These are phyloP conservation scores for Drosophila koepferae DNA, from an alignment of 2,888 invertebrate species.

Conservation along the genomic window DNA sequence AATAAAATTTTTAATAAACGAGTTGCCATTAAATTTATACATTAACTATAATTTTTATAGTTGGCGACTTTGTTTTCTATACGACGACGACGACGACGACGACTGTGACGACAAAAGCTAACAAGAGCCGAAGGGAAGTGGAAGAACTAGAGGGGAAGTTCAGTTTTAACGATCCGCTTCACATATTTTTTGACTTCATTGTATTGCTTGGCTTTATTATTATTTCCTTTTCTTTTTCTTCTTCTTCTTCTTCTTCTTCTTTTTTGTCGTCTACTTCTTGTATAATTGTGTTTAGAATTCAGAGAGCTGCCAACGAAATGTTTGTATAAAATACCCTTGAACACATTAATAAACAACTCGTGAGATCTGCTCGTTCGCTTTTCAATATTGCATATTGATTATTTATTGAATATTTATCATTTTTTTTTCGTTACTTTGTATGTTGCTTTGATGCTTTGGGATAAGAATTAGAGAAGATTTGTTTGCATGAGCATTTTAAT, in stretches of 20 bases:
- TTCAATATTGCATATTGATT: slow-evolving; percentile 19
- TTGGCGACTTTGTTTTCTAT: slow-evolving; percentile 78
- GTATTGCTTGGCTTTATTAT: slow-evolving; percentile 42
- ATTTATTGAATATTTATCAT: slow-evolving; percentile 13
- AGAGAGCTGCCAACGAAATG: slow-evolving; percentile 21
- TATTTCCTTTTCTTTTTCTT: slow-evolving; percentile 1
- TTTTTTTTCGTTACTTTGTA: slow-evolving; percentile 15
- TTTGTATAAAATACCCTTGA: slow-evolving; percentile 34
- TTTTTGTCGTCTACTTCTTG: not conserved
- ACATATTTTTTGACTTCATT: slow-evolving; percentile 48
- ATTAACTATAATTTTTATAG: slow-evolving; percentile 85
- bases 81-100: slow-evolving; percentile 39
- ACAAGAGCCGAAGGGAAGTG: not conserved
- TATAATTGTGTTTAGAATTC: slow-evolving; percentile 66
- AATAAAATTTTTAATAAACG: slow-evolving; percentile 85
- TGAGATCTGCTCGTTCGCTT: slow-evolving; percentile 12
- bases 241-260: not conserved
- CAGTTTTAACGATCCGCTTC: slow-evolving; percentile 70
- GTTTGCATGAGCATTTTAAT: not conserved
- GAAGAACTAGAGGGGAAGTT: not conserved
- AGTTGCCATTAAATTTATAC: slow-evolving; percentile 85
- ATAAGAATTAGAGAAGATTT: not conserved
- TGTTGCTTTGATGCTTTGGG: not conserved
- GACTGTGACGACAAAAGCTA: slow-evolving; percentile 11
- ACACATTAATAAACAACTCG: slow-evolving; percentile 31